Percentiles rank a stretch among this genome's conserved stretches.
Conservation (phyloP, 2,113 vertebrate species). For the Embiotoca jacksoni region DNA sequence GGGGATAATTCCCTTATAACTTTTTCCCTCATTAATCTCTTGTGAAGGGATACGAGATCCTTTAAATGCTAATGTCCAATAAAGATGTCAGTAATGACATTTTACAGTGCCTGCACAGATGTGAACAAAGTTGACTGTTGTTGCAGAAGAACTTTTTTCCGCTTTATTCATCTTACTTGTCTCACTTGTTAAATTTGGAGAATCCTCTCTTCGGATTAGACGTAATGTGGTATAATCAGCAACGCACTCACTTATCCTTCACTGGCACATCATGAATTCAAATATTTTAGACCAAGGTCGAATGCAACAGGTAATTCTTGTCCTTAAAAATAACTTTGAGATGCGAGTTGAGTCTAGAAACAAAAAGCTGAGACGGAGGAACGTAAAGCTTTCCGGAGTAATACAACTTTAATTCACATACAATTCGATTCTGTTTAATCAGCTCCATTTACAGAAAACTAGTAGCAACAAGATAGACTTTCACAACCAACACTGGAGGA, state of each 20-base stretch:
- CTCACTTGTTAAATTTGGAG: conserved; percentile 13
- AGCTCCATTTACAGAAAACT: conserved; percentile 54
- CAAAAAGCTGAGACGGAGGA: neutral
- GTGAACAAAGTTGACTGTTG: conserved; percentile 38
- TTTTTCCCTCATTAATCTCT: conserved; percentile 65
- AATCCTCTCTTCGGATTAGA: conserved; percentile 31
- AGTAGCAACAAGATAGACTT: conserved; percentile 24
- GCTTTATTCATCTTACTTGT: conserved; percentile 23
- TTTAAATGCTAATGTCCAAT: conserved; percentile 66
- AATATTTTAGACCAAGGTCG: conserved; percentile 21
- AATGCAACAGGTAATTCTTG: neutral
- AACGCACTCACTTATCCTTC: neutral
- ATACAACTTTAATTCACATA: conserved; percentile 52
- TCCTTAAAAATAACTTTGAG: conserved; percentile 33
- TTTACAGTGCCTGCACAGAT: conserved; percentile 51
- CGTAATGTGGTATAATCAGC: neutral
- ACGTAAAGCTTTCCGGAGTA: conserved; percentile 12
- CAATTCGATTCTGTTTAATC: conserved; percentile 34
- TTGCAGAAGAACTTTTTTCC: conserved; percentile 47
- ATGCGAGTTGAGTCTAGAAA: neutral
- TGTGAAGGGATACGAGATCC: conserved; percentile 46
- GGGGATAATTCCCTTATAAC: conserved; percentile 62
- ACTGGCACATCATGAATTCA: neutral
- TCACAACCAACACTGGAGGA: conserved; percentile 13
- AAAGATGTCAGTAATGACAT: conserved; percentile 71